Conservation (phyloP, 2,888 invertebrate species). For the Choreutis nemorana region DNA sequence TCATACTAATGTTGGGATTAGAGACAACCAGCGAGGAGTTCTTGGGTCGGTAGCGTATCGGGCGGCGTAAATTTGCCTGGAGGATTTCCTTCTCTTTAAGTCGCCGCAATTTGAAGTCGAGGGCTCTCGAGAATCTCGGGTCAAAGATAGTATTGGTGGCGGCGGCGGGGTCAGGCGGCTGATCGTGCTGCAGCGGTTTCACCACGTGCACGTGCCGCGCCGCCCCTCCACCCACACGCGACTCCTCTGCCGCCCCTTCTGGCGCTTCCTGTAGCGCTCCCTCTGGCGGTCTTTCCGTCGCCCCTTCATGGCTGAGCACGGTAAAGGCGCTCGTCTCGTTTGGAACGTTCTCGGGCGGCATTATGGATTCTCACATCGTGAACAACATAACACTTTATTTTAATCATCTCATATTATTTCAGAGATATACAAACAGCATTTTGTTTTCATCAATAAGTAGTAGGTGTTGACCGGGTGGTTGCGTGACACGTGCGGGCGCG, state of each 20-base stretch:
- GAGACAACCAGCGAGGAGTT: constrained; percentile 31
- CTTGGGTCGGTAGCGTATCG: constrained; percentile 27
- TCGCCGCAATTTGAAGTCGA: constrained; percentile 75
- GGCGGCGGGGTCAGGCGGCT: constrained; percentile 4
- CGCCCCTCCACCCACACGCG: constrained; percentile 11
- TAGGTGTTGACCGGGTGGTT: constrained; percentile 2
- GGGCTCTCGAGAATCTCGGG: constrained; percentile 71
- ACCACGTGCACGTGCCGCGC: constrained; percentile 36
- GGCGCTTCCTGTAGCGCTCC: no score
- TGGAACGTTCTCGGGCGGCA: constrained; percentile 31
- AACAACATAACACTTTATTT: no score
- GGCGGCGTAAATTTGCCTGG: constrained; percentile 35
- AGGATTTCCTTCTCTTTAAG: constrained; percentile 69
- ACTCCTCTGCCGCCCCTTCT: constrained; percentile 10
- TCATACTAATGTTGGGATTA: constrained; percentile 69
- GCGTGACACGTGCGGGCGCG: constrained; percentile 10
- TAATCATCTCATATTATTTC: not conserved
- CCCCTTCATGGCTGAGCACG: constrained; percentile 25
- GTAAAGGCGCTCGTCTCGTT: constrained; percentile 32
- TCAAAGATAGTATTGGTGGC: constrained; percentile 30
- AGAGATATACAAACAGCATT: not conserved
- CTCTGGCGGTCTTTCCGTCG: constrained; percentile 6
- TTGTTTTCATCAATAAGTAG: not conserved
- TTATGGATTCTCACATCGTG: constrained; percentile 20
- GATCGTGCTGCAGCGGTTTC: constrained; percentile 31